phyloP scores from a whole-genome alignment of 1,140 invertebrate species.

The Araneus ventricosus region DNA sequence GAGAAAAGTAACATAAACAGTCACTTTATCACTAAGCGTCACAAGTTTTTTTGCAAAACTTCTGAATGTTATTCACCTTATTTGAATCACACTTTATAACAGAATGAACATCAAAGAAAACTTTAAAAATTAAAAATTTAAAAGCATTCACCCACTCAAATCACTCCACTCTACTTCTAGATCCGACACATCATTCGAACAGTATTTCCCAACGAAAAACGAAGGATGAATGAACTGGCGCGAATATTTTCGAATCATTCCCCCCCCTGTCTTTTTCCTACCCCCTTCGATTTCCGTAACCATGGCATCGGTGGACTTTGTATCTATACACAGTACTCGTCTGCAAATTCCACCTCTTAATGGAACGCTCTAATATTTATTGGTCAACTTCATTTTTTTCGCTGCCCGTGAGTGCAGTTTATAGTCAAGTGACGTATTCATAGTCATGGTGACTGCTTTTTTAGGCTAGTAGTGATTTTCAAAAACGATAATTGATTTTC shows the following conservation, averaged over 20 bases:
- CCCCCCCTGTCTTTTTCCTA: not conserved
- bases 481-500: constrained; percentile 19
- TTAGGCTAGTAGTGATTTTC: constrained; percentile 32
- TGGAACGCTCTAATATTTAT: not conserved
- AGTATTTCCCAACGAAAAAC: not conserved
- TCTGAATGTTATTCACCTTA: no score
- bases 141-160: not conserved
- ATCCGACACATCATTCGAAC: not conserved
- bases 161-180: not conserved
- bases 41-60: no score
- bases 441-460: constrained; percentile 27
- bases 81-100: no score
- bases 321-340: constrained; percentile 14
- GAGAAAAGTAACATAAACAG: no score
- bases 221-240: constrained; percentile 14
- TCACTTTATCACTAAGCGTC: no score
- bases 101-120: no score
- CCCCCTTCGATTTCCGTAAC: not conserved
- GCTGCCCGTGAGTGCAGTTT: no score
- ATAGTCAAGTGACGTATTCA: constrained; percentile 14
- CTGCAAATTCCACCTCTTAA: not conserved
- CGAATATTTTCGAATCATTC: not conserved
- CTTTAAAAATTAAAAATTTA: not conserved
- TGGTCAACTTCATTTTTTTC: not conserved
- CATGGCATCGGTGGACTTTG: not conserved